Evolutionary conservation across 2,888 invertebrate species (phyloP), one percentile per base, ranked within the genome.

Genomic region (Candidula unifasciata): DNA sequence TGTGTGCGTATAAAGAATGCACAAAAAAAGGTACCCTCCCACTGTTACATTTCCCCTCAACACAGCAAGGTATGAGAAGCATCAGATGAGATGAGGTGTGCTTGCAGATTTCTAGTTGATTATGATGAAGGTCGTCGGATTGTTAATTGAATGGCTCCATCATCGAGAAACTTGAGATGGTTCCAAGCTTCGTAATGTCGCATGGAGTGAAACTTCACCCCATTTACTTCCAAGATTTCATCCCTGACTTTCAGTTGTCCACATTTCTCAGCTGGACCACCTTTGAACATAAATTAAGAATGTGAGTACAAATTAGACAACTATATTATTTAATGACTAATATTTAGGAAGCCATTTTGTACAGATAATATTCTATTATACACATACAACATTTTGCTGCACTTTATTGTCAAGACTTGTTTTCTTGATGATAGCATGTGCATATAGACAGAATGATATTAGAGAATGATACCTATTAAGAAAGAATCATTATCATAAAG

Each of bases 171-270:
- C 94, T 98, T 98, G 95, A 98, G 96, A 86, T 96, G 96, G 89
- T 97, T 97, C 98, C 98, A 98, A 82, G 97, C 98, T 94, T 98
- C 97, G 89, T 97, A 97, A 91, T 98, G 96, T n/a, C 97, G 96
- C 95, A 97, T 96, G 86, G 96, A 95, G 87, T 96, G 96, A 92
- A 97, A 96, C 89, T 96, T 96, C 88, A 95, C 95, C 81, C 96
- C 96, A 90, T 97, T 97, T 81, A 98, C 96, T 89, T 96, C 95
- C 60, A 97, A 94, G 88, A 98, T 95, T 94, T 97, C 97, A 93
- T 98, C 98, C 82, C 97, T 97, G 89, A 96, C 96, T 92, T 96
- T 95, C 90, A 98, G 95, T 91, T 96, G 95, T 86, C 97, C 97
- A 92, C 90, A 89, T 81, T 90, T 90, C 13, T 91, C 91, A 13